Conservation (phyloP, 2,797 vertebrate genomes). For the Antrozous pallidus region DNA sequence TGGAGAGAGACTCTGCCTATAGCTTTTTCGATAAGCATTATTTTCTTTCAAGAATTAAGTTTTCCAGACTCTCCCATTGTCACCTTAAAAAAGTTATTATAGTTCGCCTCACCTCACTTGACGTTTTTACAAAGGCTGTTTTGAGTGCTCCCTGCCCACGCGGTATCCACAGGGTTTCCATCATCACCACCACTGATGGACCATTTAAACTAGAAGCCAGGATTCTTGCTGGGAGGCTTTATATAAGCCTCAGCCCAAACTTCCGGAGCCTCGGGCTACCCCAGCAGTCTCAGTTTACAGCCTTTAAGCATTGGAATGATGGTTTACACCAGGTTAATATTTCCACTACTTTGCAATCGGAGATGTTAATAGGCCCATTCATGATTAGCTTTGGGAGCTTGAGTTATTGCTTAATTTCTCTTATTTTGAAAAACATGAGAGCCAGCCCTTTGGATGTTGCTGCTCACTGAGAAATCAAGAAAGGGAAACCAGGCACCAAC, state of each 20-base stretch:
- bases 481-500: background rate
- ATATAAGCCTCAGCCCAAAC: background rate
- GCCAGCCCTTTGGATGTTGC: background rate
- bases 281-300: background rate
- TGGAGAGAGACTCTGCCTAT: background rate
- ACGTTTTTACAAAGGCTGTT: background rate
- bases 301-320: background rate
- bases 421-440: conserved; percentile 5
- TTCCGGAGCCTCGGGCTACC: background rate
- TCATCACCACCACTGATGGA: background rate
- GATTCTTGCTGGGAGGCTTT: background rate
- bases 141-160: background rate
- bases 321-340: background rate
- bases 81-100: background rate
- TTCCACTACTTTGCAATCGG: background rate
- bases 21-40: background rate
- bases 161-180: background rate
- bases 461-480: background rate
- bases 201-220: background rate
- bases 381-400: background rate
- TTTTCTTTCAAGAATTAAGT: background rate
- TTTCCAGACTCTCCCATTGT: background rate
- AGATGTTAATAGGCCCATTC: background rate
- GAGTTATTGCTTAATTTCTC: background rate
- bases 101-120: background rate